These are phyloP conservation scores for Apteryx owenii DNA, from an alignment of 2,113 vertebrate genomes.

Conservation along the genomic window DNA sequence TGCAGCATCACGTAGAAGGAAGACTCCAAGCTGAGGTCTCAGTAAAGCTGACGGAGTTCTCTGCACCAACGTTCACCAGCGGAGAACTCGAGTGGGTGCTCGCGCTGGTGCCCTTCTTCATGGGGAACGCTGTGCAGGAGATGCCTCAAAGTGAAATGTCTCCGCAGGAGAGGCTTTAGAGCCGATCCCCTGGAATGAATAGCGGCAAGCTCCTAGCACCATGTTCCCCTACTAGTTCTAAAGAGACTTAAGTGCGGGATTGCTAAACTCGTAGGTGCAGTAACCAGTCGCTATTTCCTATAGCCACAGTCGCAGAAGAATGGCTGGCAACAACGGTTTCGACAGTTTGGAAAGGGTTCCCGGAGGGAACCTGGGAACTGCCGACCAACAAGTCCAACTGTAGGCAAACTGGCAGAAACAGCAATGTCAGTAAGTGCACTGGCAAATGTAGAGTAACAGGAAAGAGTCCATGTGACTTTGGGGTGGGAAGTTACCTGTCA, in stretches of 20 bases:
- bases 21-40: background rate
- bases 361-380: background rate
- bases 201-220: background rate
- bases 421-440: background rate
- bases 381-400: background rate
- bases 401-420: background rate
- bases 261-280: background rate
- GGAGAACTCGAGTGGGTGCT: background rate
- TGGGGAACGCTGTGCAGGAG: no score
- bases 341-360: background rate
- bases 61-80: background rate
- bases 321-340: background rate
- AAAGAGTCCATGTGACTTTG: no score
- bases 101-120: background rate
- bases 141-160: no score
- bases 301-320: no score
- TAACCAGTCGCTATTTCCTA: background rate
- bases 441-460: background rate
- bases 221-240: background rate
- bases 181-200: no score
- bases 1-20: background rate
- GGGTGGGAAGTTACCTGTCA: background rate
- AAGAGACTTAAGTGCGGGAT: accelerated
- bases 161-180: background rate
- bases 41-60: background rate